Evolutionary conservation across 2,888 invertebrate species (phyloP).

Genomic region (Platycnemis pennipes): DNA sequence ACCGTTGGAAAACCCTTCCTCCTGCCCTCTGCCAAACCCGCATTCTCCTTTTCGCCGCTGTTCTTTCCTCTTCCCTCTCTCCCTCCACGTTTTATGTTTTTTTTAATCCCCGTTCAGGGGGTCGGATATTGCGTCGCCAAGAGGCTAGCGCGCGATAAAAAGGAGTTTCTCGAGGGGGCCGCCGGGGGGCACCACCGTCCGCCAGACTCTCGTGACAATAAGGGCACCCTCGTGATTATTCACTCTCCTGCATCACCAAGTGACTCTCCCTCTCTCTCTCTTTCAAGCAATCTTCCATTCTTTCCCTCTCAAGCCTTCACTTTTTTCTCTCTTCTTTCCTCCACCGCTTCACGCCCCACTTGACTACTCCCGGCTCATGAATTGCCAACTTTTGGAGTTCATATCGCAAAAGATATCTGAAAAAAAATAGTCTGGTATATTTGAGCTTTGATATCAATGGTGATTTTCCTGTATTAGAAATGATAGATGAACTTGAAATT

Average conservation of each 20-base stretch:
- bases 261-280: neutral
- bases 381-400: neutral
- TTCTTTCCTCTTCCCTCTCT: neutral
- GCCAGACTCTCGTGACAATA: neutral
- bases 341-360: too few relatives aligned
- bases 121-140: neutral
- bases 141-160: neutral
- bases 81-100: neutral
- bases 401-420: too few relatives aligned
- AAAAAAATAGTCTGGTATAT: too few relatives aligned
- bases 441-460: too few relatives aligned
- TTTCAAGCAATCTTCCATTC: neutral
- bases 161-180: neutral
- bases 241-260: neutral
- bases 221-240: neutral
- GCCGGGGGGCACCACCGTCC: neutral
- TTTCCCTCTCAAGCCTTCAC: too few relatives aligned
- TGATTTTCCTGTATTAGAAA: too few relatives aligned
- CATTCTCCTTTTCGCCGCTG: neutral
- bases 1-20: neutral
- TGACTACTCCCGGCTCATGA: neutral
- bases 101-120: slow-evolving; percentile 1
- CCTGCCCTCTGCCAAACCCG: neutral
- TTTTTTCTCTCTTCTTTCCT: too few relatives aligned
- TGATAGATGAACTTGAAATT: too few relatives aligned